phyloP scores from a whole-genome alignment of 2,888 invertebrate species.

The Polia nebulosa region DNA sequence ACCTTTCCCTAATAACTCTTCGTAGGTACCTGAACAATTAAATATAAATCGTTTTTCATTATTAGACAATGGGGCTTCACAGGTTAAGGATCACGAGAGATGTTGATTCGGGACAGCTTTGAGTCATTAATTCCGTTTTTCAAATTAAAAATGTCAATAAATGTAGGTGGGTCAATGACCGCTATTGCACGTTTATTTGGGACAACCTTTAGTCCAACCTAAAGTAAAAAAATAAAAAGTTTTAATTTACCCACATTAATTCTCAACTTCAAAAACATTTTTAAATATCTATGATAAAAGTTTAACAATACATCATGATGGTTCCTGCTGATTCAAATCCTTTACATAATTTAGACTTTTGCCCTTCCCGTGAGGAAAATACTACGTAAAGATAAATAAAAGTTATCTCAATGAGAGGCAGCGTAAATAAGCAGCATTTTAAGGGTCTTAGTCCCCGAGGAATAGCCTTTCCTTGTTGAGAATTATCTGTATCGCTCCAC shows the following conservation, averaged over 20 bases:
- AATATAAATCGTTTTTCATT: too few species aligned
- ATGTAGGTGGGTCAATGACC: too few species aligned
- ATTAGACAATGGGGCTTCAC: too few species aligned
- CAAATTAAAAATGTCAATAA: too few species aligned
- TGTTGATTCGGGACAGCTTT: too few species aligned
- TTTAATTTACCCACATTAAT: not conserved
- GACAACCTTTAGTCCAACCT: too few species aligned
- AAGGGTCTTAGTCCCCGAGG: constrained; percentile 62
- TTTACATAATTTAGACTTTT: constrained; percentile 51
- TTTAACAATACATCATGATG: constrained; percentile 25
- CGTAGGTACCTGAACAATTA: too few species aligned
- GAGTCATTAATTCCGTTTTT: too few species aligned
- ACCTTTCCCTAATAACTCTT: too few species aligned
- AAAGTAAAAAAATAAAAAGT: not conserved
- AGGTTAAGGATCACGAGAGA: too few species aligned
- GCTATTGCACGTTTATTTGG: too few species aligned
- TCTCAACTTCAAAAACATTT: not conserved
- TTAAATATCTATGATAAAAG: constrained; percentile 21
- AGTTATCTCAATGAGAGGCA: constrained; percentile 61
- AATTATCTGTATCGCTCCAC: constrained; percentile 72
- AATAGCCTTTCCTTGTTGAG: constrained; percentile 69
- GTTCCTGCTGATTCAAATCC: constrained; percentile 19
- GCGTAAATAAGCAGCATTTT: constrained; percentile 68
- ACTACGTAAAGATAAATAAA: constrained; percentile 60
- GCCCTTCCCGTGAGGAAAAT: constrained; percentile 52